phyloP scores from a whole-genome alignment of 2,113 vertebrate genomes.

The Bubo bubo region DNA sequence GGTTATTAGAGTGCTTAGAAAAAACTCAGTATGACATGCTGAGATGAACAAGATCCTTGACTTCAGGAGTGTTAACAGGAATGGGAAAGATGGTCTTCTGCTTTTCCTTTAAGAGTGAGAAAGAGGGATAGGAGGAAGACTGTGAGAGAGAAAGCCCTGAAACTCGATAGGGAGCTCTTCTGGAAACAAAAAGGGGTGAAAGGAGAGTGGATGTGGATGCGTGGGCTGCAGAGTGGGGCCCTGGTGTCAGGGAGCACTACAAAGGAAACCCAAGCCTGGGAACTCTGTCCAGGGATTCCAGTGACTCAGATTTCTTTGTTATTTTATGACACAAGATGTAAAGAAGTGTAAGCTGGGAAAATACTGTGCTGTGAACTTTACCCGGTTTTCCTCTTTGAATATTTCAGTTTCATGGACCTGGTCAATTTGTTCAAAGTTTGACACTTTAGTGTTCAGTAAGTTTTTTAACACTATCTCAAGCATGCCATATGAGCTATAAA shows the following conservation, averaged over 20 bases:
- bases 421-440: not conserved
- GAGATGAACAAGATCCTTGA: not conserved
- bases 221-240: slow-evolving; percentile 31
- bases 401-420: not conserved
- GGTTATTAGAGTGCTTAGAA: not conserved
- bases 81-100: not conserved
- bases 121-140: not conserved
- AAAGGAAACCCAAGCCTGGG: slow-evolving; percentile 74
- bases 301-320: slow-evolving; percentile 66
- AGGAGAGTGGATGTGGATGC: slow-evolving; percentile 11
- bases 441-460: not conserved
- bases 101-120: not conserved
- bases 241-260: slow-evolving; percentile 48
- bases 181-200: slow-evolving; percentile 29
- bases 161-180: not conserved
- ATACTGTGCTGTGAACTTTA: slow-evolving; percentile 68
- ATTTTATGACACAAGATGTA: slow-evolving; percentile 69
- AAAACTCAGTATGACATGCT: not conserved
- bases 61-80: not conserved
- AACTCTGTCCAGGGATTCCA: slow-evolving; percentile 62
- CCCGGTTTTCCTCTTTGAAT: slow-evolving; percentile 9
- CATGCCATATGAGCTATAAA: not conserved
- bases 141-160: slow-evolving; percentile 27
- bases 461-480: not conserved
- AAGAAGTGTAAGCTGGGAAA: slow-evolving; percentile 72